Conservation (phyloP, 2,113 vertebrate genomes). For the Boulengeromyrus knoepffleri region DNA sequence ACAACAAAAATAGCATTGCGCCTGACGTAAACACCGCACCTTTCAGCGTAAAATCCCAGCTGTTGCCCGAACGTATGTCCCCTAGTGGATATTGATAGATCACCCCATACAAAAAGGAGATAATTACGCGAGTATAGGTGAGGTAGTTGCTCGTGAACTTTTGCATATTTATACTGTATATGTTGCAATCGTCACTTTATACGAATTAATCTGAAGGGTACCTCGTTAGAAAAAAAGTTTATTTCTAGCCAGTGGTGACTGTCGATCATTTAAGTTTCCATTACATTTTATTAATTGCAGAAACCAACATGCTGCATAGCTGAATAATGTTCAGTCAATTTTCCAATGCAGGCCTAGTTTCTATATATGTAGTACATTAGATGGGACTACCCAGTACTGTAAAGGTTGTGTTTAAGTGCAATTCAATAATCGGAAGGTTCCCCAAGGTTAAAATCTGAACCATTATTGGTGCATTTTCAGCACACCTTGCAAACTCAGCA, state of each 20-base stretch:
- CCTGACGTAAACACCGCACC: constrained; percentile 4
- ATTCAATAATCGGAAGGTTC: background rate
- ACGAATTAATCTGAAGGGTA: background rate
- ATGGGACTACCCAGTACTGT: background rate
- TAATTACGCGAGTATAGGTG: background rate
- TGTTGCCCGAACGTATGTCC: background rate
- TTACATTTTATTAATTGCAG: background rate
- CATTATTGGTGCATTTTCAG: background rate
- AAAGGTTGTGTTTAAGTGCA: background rate
- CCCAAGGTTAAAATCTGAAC: background rate
- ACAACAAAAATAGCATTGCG: background rate
- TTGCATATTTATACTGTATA: background rate
- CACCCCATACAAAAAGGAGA: background rate
- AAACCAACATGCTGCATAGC: background rate
- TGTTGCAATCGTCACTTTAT: background rate
- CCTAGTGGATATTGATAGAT: background rate
- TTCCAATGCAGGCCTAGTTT: background rate
- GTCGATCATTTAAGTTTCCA: background rate
- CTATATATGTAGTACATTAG: background rate
- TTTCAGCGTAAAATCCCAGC: background rate
- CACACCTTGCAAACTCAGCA: background rate
- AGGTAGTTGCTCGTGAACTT: background rate
- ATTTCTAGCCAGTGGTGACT: background rate
- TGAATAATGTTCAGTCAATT: background rate
- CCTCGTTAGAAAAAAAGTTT: background rate